Evolutionary conservation across 2,888 invertebrate species (phyloP).

Genomic region (Plebejus argus): DNA sequence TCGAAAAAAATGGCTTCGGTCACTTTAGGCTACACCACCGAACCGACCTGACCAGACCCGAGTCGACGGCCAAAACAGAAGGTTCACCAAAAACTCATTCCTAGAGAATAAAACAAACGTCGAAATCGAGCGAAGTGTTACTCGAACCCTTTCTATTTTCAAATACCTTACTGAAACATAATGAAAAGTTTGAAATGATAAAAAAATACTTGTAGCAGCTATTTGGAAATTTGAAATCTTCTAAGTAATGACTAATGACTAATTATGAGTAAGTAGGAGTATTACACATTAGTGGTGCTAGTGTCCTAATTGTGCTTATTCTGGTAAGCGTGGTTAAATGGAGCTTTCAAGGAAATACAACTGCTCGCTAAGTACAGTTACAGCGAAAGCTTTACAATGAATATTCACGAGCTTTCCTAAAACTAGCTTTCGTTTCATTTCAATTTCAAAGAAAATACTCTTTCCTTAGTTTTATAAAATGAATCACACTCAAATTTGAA

Average conservation of each 20-base stretch:
- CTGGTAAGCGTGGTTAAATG: background rate
- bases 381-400: slow-evolving; percentile 21
- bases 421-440: slow-evolving; percentile 21
- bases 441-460: slow-evolving; percentile 11
- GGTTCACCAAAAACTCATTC: too few relatives aligned
- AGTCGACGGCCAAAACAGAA: too few relatives aligned
- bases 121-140: too few relatives aligned
- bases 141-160: too few relatives aligned
- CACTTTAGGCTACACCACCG: too few relatives aligned
- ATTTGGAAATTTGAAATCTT: too few relatives aligned
- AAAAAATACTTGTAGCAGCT: too few relatives aligned
- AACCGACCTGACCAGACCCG: too few relatives aligned
- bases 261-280: background rate
- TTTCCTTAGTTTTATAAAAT: background rate
- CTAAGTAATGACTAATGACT: background rate
- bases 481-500: background rate
- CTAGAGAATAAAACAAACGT: too few relatives aligned
- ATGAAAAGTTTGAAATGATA: too few relatives aligned
- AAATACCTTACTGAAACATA: too few relatives aligned
- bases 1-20: too few relatives aligned
- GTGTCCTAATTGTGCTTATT: background rate
- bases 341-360: slow-evolving; percentile 22
- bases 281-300: background rate
- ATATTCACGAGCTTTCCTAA: slow-evolving; percentile 26
- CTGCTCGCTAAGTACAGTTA: background rate